Percentiles rank a stretch among this genome's conserved stretches.
Conservation (phyloP, 2,888 invertebrate genomes). For the Cabera pusaria region DNA sequence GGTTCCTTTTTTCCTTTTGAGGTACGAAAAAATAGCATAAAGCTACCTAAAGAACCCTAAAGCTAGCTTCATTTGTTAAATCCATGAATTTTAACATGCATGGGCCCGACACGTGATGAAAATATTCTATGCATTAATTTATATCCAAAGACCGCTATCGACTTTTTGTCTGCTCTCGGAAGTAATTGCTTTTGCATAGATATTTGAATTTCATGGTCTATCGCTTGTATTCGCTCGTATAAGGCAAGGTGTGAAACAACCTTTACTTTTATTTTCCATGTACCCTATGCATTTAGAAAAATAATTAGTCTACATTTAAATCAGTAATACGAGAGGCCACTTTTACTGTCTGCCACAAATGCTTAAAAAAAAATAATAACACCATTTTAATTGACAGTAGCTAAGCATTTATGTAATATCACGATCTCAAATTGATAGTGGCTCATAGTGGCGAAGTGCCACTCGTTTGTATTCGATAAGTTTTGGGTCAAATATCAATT, state of each 20-base stretch:
- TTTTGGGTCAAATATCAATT: conserved; percentile 47
- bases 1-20: no score
- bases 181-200: conserved; percentile 19
- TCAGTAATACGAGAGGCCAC: conserved; percentile 21
- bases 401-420: conserved; percentile 6
- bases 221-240: conserved; percentile 4
- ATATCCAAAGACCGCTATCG: conserved; percentile 4
- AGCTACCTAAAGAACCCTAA: no score
- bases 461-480: conserved; percentile 24
- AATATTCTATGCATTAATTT: conserved; percentile 21
- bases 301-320: conserved; percentile 26
- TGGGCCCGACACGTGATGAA: conserved; percentile 26
- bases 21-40: no score
- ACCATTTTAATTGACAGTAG: conserved; percentile 5
- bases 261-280: conserved; percentile 7
- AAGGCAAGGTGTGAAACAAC: conserved; percentile 1
- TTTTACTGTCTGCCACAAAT: conserved; percentile 14
- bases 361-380: conserved; percentile 10
- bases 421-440: conserved; percentile 7
- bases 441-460: conserved; percentile 10
- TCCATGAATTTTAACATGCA: not conserved
- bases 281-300: not conserved
- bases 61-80: no score
- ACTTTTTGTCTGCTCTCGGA: conserved; percentile 10
- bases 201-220: conserved; percentile 20